Percentiles rank a stretch among this genome's conserved stretches.
Conservation (phyloP, 1,140 invertebrate genomes). For the Matsumurasca onukii region DNA sequence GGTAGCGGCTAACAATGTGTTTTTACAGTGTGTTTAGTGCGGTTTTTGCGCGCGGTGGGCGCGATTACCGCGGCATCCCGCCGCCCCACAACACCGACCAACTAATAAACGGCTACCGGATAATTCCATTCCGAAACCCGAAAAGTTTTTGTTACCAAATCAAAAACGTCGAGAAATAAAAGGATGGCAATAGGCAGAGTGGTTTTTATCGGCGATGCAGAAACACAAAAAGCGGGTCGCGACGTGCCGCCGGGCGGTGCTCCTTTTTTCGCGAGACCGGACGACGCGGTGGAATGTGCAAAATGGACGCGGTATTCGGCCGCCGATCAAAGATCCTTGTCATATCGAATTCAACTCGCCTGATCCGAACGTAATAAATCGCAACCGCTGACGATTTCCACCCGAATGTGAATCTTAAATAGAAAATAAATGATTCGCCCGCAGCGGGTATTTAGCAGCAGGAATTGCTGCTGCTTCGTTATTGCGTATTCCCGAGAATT, state of each 20-base stretch:
- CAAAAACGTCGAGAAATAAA: conserved; percentile 2
- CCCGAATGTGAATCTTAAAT: conserved; percentile 24
- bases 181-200: background rate
- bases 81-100: no score
- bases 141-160: conserved; percentile 1
- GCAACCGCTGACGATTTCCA: background rate
- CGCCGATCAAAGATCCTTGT: conserved; percentile 12
- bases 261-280: background rate
- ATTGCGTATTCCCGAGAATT: background rate
- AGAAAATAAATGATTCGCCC: conserved; percentile 2
- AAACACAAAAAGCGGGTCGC: background rate
- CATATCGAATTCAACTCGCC: conserved; percentile 27
- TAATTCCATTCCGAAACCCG: conserved; percentile 1
- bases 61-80: no score
- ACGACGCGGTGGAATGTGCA: conserved; percentile 13
- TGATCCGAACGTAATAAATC: conserved; percentile 10
- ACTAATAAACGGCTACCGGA: conserved; percentile 21
- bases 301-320: conserved; percentile 16
- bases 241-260: background rate
- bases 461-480: background rate
- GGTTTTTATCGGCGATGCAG: conserved; percentile 23
- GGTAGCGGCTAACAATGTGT: no score
- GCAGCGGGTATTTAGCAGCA: background rate
- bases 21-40: no score
- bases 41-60: no score